These are phyloP conservation scores for Sclerodermus sp. DNA, from an alignment of 2,888 invertebrate genomes.

Conservation along the genomic window DNA sequence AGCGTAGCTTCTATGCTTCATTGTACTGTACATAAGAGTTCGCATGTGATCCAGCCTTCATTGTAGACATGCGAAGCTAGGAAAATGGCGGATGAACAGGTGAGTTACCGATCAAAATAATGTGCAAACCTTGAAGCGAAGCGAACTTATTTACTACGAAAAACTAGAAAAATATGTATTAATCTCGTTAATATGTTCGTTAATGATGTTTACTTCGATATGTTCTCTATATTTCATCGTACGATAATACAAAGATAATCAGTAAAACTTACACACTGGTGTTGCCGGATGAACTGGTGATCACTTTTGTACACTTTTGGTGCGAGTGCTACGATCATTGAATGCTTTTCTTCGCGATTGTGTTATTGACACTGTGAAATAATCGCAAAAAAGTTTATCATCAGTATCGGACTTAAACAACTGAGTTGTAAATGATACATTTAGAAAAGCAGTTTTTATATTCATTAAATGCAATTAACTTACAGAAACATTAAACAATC, in stretches of 20 bases:
- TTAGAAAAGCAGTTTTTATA: not conserved
- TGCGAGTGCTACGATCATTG: conserved; percentile 10
- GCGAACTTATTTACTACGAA: conserved; percentile 18
- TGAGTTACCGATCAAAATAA: conserved; percentile 61
- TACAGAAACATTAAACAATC: not conserved
- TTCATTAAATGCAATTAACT: not conserved
- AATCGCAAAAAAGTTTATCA: conserved; percentile 2
- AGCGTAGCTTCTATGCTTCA: no score
- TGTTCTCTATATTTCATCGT: conserved; percentile 17
- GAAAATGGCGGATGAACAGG: conserved; percentile 81
- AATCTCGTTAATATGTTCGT: not conserved
- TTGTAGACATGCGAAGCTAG: conserved; percentile 48
- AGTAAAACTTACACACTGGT: conserved; percentile 12
- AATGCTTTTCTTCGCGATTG: conserved; percentile 2
- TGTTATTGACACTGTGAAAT: conserved; percentile 7
- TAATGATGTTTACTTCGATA: conserved; percentile 12
- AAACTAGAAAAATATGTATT: not conserved
- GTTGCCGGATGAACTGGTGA: conserved; percentile 30
- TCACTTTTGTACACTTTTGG: conserved; percentile 16
- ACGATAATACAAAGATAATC: conserved; percentile 13
- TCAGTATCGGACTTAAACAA: conserved; percentile 14
- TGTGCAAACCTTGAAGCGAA: conserved; percentile 29
- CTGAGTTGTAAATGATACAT: not conserved
- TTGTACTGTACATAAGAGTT: no score
- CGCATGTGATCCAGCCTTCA: conserved; percentile 33